Evolutionary conservation across 2,113 vertebrate genomes (phyloP), one percentile per base, ranked within the genome.

Genomic region (Electrona antarctica): DNA sequence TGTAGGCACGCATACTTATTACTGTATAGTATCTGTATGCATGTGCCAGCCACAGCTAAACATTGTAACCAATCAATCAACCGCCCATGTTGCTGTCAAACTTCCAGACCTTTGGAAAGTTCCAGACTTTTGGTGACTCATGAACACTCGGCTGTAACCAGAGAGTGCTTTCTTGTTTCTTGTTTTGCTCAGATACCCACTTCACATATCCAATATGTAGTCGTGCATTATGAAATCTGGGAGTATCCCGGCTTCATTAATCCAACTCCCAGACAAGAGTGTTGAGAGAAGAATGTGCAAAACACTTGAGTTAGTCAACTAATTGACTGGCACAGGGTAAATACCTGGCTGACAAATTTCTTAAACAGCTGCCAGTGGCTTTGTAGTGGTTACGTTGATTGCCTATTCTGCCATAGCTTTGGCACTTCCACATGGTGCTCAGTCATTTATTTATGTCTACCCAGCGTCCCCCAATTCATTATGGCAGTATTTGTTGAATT

Each of bases 211-310:
- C 72, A 72, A n/a, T 71, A 68, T 72, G 51, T 55, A 48, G 82
- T 79, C 81, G 71, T 46, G 76, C 66, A 59, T 88, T 91, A 85
- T 85, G 91, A 90, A 91, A 92, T 52, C 74, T 85, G 79, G 87
- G 87, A 90, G 87, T 72, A 76, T 86, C 85, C 89, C 76, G 45
- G 47, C 47, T 46, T 76, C 69, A 79, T 81, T 84, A 86, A 90
- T 87, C 78, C 85, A 79, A 45, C 64, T 83, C 64, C 64, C 74
- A 78, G 73, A 87, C 85, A 81, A 71, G 62, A 71, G 56, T 48
- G 4, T 56, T 49, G 65, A 72, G 56, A 85, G 58, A 65, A 55
- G 71, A 71, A 59, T 64, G 65, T 61, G 70, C 55, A 29, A 71
- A 66, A 69, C 61, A 33, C 50, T 66, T 7, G 3, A 12, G 60